These are phyloP conservation scores for Phocoena sinus DNA, from an alignment of 2,113 vertebrate genomes.

Conservation along the genomic window DNA sequence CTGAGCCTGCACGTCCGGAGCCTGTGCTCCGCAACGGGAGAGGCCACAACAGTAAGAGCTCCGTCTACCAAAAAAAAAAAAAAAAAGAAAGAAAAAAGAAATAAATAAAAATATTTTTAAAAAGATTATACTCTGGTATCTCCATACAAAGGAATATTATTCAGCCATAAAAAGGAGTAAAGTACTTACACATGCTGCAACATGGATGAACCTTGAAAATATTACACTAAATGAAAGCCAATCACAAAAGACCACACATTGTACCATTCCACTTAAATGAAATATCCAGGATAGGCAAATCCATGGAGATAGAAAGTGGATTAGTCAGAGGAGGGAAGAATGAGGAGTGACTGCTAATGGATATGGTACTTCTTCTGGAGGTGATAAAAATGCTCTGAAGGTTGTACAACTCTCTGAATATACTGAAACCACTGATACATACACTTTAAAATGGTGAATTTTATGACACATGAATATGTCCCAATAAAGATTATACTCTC, in stretches of 20 bases:
- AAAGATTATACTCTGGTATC: neutral
- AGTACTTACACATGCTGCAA: neutral
- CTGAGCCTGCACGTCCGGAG: too few species aligned
- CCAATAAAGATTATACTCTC: neutral
- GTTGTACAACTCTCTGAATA: neutral
- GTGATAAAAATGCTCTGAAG: neutral
- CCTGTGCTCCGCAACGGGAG: too few species aligned
- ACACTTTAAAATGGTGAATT: neutral
- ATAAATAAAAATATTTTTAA: rapidly evolving
- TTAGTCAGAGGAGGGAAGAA: neutral
- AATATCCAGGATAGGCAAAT: neutral
- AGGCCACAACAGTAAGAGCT: too few species aligned
- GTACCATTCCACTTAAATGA: neutral
- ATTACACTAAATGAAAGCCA: neutral
- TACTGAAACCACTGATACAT: neutral
- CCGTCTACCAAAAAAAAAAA: too few species aligned
- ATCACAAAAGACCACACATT: neutral
- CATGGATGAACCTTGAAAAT: neutral
- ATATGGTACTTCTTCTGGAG: neutral
- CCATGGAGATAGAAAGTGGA: neutral
- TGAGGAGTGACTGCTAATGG: neutral
- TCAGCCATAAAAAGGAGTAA: neutral
- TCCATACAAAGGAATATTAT: neutral
- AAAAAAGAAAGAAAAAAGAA: too few species aligned
- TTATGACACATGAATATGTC: neutral